Evolutionary conservation across 2,113 vertebrate genomes (phyloP).

Genomic region (Corythaeola cristata): DNA sequence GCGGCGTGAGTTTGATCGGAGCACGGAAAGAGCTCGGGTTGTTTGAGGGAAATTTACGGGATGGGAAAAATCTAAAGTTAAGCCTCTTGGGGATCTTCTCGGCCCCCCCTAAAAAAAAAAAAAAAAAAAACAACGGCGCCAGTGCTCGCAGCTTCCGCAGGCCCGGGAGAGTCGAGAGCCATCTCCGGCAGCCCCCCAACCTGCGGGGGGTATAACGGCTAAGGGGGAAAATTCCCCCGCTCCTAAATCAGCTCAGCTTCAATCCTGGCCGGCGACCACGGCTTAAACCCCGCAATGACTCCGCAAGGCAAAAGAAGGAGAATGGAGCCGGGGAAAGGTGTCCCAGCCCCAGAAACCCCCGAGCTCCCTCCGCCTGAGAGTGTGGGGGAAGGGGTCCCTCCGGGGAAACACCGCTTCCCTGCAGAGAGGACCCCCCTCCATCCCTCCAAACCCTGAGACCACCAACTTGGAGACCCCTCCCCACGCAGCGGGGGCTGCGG

Average conservation of each 20-base stretch:
- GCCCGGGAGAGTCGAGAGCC: not conserved
- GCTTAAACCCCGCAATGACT: not conserved
- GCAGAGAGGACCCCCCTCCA: slow-evolving; percentile 7
- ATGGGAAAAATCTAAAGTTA: not conserved
- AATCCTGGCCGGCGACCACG: not conserved
- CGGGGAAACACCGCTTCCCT: not conserved
- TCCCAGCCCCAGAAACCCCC: not conserved
- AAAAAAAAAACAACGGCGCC: not conserved
- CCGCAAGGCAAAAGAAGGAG: not conserved
- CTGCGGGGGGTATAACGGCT: not conserved
- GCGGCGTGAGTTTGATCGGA: not conserved
- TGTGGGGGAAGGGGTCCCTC: slow-evolving; percentile 8
- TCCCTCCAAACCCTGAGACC: slow-evolving; percentile 23
- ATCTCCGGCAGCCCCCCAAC: not conserved
- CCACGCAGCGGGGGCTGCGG: not conserved
- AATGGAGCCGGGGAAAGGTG: not conserved
- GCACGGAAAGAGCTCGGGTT: not conserved
- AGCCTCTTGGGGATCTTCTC: not conserved
- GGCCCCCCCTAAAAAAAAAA: not conserved
- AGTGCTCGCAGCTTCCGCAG: not conserved
- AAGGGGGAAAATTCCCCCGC: not conserved
- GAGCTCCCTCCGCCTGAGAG: not conserved
- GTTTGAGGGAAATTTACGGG: not conserved
- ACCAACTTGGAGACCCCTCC: slow-evolving; percentile 47
- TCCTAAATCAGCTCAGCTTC: not conserved